Base-by-base conservation (phyloP, 2,888 invertebrate genomes). In the Phyto melanocephala region DNA sequence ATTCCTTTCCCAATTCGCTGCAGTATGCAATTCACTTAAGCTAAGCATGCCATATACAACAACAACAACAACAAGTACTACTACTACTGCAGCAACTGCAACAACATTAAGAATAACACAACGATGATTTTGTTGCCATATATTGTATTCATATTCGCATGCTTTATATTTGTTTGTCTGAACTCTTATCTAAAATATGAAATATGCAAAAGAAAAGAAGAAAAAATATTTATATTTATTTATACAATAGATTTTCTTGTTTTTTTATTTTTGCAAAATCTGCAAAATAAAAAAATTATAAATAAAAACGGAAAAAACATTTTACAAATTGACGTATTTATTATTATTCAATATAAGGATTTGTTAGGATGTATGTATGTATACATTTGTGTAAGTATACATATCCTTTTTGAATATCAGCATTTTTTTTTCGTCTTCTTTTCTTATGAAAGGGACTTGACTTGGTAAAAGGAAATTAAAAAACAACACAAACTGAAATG, bases 1-100 rank as follows among this genome's bases (percentile, higher is more conserved):
- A 83, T 84, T 83, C 80, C 81, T 84, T 84, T 62, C 62, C 74
- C 47, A 83, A 84, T 85, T 76, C 84, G 85, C 80, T 83, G 82
- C 79, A 71, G 33, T 58, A 50, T 81, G 81, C 84, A 84, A 56
- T 84, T 71, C 81, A 81, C 81, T 81, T 81, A 56, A 81, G 81
- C 60, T 63, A 77, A 78, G 54, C 72, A 77, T 68, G 17, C 68
- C 68, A 47, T 63, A 33, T 11, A 72, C 74, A 58, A 37, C 52
- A 22, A 45, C 40, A 72, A 13, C 37, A 58, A 22, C 8, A 28
- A 17, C 45, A 15, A 17, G n/a, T n/a, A n/a, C n/a, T n/a, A n/a
- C n/a, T n/a, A n/a, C 15, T 6, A 47, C 28, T n/a, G 15, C 42
- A 15, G 5, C 42, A 42, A 67, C 28, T 13, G 33, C 28, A 71